Base-by-base conservation (phyloP, 1,140 invertebrate species). In the Drosophila athabasca region DNA sequence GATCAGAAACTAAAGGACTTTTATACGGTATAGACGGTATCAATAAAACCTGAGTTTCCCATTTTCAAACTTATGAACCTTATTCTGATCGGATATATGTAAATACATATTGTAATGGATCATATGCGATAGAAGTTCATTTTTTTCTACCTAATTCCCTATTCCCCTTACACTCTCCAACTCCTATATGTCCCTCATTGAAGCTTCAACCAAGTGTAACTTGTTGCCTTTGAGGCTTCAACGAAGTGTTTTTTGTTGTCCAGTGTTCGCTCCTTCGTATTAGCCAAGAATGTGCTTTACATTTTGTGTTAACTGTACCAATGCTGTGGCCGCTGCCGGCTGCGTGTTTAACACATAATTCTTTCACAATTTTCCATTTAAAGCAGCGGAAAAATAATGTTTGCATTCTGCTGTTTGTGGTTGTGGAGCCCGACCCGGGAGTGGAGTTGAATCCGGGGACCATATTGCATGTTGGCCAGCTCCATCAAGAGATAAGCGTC, bases 271-370 rank as follows among this genome's bases (percentile, higher is more conserved):
- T 58, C 26, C 46, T 49, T 48, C 7, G 35, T 46, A 74, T 66
- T 62, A 55, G 49, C 39, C 26, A 70, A 60, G 70, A 87, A 79
- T 75, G 69, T 58, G 52, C 46, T 58, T 54, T 60, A 61, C 57
- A 57, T 78, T 88, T 89, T 79, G 84, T 31, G 35, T 50, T 76
- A 79, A 88, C 83, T 88, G 83, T 88, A 88, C 83, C 62, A 41
- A 44, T 67, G 70, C 35, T 39, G 35, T 39, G 35, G 1, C 35
- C 35, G 35, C 35, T 39, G 35, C 11, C 50, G 55, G 48, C 76
- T 76, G 79, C 84, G 68, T 88, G 76, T 67, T 79, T 83, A 82
- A 68, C 76, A 89, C 84, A 83, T 83, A 39, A 79, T 88, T 78
- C 61, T 72, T 81, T 53, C 66, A 65, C 79, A 62, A 74, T 70